Conservation (phyloP, 2,888 invertebrate genomes). For the Drosophila histrio region DNA sequence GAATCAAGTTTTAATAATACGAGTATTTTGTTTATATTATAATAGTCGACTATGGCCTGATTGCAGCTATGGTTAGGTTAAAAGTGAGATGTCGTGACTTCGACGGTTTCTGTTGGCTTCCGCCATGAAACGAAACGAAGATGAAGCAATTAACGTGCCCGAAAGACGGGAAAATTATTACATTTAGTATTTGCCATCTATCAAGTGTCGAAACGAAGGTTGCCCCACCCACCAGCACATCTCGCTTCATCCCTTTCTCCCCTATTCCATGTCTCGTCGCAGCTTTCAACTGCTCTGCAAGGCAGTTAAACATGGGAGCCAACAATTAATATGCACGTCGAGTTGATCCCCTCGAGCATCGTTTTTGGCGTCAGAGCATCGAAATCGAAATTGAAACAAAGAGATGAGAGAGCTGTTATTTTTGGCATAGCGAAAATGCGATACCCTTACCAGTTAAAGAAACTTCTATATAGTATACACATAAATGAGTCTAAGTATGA, state of each 20-base stretch:
- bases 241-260: background rate
- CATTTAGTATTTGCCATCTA: constrained; percentile 53
- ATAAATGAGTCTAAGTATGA: no score
- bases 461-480: no score
- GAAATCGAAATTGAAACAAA: constrained; percentile 23
- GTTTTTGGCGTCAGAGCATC: constrained; percentile 8
- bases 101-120: constrained; percentile 35
- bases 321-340: constrained; percentile 55
- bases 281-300: constrained; percentile 15
- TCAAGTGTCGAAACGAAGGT: constrained; percentile 64
- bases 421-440: background rate
- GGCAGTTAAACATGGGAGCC: constrained; percentile 15
- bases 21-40: background rate
- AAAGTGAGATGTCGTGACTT: constrained; percentile 40
- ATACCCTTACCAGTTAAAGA: background rate
- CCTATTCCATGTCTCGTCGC: background rate
- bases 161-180: constrained; percentile 35
- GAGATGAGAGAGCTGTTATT: background rate
- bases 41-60: background rate
- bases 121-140: constrained; percentile 18
- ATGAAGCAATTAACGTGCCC: constrained; percentile 41
- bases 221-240: background rate
- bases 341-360: constrained; percentile 37
- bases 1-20: constrained; percentile 10
- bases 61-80: background rate